Evolutionary conservation across 2,888 invertebrate species (phyloP).

Genomic region (Drosophila subsilvestris): DNA sequence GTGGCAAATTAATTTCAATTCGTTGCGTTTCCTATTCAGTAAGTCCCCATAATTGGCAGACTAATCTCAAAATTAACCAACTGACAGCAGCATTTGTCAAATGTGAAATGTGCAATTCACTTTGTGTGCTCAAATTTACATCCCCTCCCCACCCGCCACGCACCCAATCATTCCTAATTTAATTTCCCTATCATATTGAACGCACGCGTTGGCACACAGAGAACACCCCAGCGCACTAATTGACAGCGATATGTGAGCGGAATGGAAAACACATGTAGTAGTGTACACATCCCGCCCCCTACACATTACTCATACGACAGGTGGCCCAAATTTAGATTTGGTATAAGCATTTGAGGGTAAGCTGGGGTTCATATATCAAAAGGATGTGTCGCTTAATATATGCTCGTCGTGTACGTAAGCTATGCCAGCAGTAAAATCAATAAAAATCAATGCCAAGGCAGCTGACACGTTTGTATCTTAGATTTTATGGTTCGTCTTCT

Average conservation of each 20-base stretch:
- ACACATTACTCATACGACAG: slow-evolving; percentile 20
- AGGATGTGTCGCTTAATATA: neutral
- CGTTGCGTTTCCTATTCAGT: neutral
- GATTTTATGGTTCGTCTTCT: neutral
- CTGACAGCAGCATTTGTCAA: slow-evolving; percentile 4
- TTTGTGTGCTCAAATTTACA: slow-evolving; percentile 4
- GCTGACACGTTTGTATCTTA: neutral
- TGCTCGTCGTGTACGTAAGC: neutral
- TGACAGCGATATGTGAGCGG: slow-evolving; percentile 11
- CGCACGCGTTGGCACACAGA: slow-evolving; percentile 20
- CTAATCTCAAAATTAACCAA: slow-evolving; percentile 2
- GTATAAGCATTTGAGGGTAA: neutral
- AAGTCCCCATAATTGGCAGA: slow-evolving; percentile 1
- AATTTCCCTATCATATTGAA: slow-evolving; percentile 49
- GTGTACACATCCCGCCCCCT: neutral
- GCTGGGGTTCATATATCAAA: neutral
- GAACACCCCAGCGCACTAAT: slow-evolving; percentile 7
- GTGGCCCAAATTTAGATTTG: slow-evolving; percentile 8
- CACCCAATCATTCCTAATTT: slow-evolving; percentile 42
- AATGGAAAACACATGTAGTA: too few relatives aligned
- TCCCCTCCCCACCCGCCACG: too few relatives aligned
- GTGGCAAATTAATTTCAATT: neutral
- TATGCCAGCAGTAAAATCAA: neutral
- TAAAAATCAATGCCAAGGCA: neutral
- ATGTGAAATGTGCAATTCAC: slow-evolving; percentile 13